Evolutionary conservation across 1,140 invertebrate species (phyloP).

Genomic region (Penaeus chinensis): DNA sequence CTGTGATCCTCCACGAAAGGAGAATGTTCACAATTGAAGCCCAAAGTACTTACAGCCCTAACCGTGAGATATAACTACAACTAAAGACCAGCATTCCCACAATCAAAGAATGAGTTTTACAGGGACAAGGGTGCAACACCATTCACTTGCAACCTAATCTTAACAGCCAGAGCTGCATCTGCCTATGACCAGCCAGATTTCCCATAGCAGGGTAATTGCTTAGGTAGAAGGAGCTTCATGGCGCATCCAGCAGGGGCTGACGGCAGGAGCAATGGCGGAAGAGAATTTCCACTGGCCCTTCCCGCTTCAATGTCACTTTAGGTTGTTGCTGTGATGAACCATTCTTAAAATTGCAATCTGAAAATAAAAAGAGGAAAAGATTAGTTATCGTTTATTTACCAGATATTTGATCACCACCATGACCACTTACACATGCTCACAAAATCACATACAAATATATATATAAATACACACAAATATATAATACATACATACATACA

Average conservation of each 20-base stretch:
- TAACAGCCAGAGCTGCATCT: slow-evolving; percentile 31
- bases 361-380: slow-evolving; percentile 17
- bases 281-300: slow-evolving; percentile 21
- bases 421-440: too few relatives aligned
- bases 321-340: slow-evolving; percentile 38
- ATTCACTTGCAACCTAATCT: slow-evolving; percentile 18
- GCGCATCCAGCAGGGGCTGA: neutral
- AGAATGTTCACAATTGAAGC: too few relatives aligned
- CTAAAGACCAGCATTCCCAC: too few relatives aligned
- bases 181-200: slow-evolving; percentile 45
- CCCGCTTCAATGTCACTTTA: slow-evolving; percentile 41
- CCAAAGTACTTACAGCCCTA: too few relatives aligned
- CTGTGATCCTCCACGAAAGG: slow-evolving; percentile 21
- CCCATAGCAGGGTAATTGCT: slow-evolving; percentile 38
- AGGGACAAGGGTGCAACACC: too few relatives aligned
- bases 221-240: slow-evolving; percentile 25
- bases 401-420: neutral
- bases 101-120: too few relatives aligned
- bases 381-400: too few relatives aligned
- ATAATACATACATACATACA: too few relatives aligned
- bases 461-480: too few relatives aligned
- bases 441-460: too few relatives aligned
- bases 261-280: neutral
- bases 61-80: too few relatives aligned
- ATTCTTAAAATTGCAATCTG: slow-evolving; percentile 45